Evolutionary conservation across 2,797 vertebrate species (phyloP), one percentile per base, ranked within the genome.

Genomic region (Tolypeutes matacus): DNA sequence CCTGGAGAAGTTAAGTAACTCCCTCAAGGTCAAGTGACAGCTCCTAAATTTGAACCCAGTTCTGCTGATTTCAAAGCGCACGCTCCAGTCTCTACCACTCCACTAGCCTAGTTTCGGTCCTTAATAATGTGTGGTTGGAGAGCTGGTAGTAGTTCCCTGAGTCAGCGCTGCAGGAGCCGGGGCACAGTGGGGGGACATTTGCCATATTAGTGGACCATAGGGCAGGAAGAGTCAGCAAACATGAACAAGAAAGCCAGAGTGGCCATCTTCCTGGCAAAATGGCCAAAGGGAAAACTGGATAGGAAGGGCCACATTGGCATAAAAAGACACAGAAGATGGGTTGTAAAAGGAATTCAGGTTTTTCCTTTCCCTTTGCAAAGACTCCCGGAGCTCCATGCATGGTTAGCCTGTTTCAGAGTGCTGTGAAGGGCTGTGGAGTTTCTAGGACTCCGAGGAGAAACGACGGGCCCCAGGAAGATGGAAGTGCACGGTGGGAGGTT

Each of bases 61-160:
- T 96, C 90, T 72, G 42, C 34, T 81, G 42, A 60, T 49, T 94
- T 36, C 20, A 3, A 69, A 5, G 21, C 2, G 7, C 51, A 2
- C 1, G 23, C 7, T 60, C 46, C 13, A 12, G 13, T 67, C 2
- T 7, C n/a, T 1, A n/a, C 7, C 3, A 4, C 60, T 62, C 0
- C 0, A 36, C 46, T 53, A 64, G 14, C 4, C 39, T 51, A 31
- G 7, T 31, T 20, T n/a, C 4, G 39, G 21, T 25, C 42, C 51
- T 81, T 75, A 93, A 49, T n/a, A 39, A 15, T 34, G 23, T 25
- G 69, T 34, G 11, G 83, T 58, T 34, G 76, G 93, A 96, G 95
- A 84, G 42, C 91, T 29, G 21, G 2, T 36, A 62, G 73, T 2
- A 1, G 72, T 60, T 27, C 5, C 65, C 14, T 0, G 31, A 69